These are phyloP conservation scores for Willowsia nigromaculata DNA, from an alignment of 2,888 invertebrate species.

Conservation along the genomic window DNA sequence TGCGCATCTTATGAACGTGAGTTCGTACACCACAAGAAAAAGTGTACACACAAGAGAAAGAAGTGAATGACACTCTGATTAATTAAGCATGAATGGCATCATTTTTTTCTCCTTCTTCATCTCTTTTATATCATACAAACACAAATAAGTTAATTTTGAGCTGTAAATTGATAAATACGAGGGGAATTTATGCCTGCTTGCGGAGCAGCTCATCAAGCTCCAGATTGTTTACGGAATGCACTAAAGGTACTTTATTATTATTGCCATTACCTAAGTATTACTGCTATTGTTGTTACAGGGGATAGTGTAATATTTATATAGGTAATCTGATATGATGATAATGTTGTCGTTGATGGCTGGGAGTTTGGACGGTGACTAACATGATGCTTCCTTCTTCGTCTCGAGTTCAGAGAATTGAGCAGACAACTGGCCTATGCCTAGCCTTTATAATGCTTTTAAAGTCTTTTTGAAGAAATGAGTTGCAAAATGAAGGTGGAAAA, in stretches of 20 bases:
- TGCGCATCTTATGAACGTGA: background rate
- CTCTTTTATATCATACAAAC: background rate
- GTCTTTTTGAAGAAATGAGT: constrained; percentile 19
- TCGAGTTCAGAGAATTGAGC: background rate
- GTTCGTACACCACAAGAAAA: background rate
- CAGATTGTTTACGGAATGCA: constrained; percentile 57
- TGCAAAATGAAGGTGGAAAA: constrained; percentile 52
- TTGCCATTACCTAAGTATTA: background rate
- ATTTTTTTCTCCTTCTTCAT: background rate
- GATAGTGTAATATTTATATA: constrained; percentile 6
- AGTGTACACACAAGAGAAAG: background rate
- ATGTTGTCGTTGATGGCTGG: background rate
- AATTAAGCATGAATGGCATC: constrained; percentile 60
- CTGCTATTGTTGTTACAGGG: constrained; percentile 20
- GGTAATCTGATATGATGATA: background rate
- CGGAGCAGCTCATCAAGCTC: constrained; percentile 53
- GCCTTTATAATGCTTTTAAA: background rate
- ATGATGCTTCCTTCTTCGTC: background rate
- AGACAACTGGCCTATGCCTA: constrained; percentile 12
- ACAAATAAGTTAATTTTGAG: background rate
- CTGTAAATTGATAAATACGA: background rate
- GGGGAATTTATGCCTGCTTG: background rate
- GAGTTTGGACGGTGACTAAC: constrained; percentile 12
- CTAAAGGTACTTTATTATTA: background rate
- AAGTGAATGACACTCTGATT: constrained; percentile 70